Base-by-base conservation (phyloP, 35 echinoderm and acorn worm genomes). In the Apostichopus parvimensis region DNA sequence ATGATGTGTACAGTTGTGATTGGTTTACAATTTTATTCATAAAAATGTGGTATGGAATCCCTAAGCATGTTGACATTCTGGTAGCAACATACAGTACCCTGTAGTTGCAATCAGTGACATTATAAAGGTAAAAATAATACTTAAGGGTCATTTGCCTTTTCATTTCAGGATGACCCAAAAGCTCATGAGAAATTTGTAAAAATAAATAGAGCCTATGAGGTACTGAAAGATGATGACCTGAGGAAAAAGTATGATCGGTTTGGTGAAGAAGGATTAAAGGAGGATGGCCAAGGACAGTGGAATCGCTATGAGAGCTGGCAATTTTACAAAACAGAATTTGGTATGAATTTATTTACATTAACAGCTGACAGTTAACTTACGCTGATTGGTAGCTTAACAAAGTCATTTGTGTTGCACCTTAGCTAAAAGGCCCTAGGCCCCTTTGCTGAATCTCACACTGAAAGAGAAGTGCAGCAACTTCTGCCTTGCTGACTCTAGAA, bases 251-350 rank as follows among this genome's bases (percentile, higher is more conserved):
- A 96, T 79, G 97, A 99, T 70, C 71, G 97, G 59, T 99, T 94
- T 93, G 97, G 95, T 10, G 95, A 96, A 79, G 97, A 96, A 83
- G 97, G 97, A 9, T 89, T 99, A 25, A 99, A 99, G 54, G 97
- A 99, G 23, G 90, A 96, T 59, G 81, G 90, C 10, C 92, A 95
- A 60, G 78, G 92, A 34, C 79, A 87, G 77, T 97, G 91, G 93
- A 94, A 97, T 60, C 87, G 92, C 55, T 99, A 99, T 54, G 91
- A 99, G 77, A 99, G 97, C 91, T 98, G 97, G 97, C 92, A 98
- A 64, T 98, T 96, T 66, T 98, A 98, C 93, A 98, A 98, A 71
- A 98, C 97, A 91, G 97, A 98, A 94, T 98, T 98, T 95, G 96
- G 96, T 94, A 93, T 83, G 94, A 79, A 45, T 45, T 45, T 45